A percentile compares a stretch with the other conserved stretches of the same genome.
phyloP scores from a whole-genome alignment of 2,797 vertebrate genomes.

The Buphagus erythrorhynchus region DNA sequence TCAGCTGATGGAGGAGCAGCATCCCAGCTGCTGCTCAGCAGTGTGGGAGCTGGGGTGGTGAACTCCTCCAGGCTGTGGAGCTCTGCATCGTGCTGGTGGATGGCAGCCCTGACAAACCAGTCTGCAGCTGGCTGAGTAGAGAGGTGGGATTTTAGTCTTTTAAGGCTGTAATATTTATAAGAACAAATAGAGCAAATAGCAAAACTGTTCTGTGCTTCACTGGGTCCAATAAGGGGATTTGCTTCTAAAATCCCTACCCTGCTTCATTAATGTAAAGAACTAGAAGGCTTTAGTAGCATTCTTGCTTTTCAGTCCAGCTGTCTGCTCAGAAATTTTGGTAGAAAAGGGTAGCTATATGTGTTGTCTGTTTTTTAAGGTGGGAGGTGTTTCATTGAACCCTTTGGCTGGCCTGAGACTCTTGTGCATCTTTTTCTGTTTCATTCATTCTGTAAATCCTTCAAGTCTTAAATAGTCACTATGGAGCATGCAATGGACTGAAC shows the following conservation, averaged over 20 bases:
- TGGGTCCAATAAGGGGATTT: neutral
- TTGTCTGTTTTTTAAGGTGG: neutral
- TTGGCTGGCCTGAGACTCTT: slow-evolving; percentile 13
- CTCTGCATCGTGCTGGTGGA: neutral
- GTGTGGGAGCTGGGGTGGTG: no score
- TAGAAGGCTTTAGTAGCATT: neutral
- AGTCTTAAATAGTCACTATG: neutral
- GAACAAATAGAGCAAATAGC: neutral
- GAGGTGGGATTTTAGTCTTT: neutral
- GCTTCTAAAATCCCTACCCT: neutral
- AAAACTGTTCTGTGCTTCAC: neutral
- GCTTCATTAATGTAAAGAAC: neutral
- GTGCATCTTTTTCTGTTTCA: slow-evolving; percentile 32
- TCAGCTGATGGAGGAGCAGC: neutral
- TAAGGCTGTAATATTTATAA: neutral
- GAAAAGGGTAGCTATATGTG: neutral
- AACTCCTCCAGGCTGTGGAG: neutral
- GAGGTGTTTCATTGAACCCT: neutral
- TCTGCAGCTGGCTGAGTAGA: neutral
- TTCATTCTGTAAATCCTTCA: slow-evolving; percentile 31
- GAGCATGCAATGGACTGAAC: neutral
- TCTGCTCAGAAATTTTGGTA: slow-evolving; percentile 46
- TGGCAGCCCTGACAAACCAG: neutral
- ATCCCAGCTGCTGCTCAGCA: neutral
- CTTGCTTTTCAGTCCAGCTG: slow-evolving; percentile 21